Evolutionary conservation across 2,113 vertebrate species (phyloP), one percentile per base, ranked within the genome.

Genomic region (Alethe diademata): DNA sequence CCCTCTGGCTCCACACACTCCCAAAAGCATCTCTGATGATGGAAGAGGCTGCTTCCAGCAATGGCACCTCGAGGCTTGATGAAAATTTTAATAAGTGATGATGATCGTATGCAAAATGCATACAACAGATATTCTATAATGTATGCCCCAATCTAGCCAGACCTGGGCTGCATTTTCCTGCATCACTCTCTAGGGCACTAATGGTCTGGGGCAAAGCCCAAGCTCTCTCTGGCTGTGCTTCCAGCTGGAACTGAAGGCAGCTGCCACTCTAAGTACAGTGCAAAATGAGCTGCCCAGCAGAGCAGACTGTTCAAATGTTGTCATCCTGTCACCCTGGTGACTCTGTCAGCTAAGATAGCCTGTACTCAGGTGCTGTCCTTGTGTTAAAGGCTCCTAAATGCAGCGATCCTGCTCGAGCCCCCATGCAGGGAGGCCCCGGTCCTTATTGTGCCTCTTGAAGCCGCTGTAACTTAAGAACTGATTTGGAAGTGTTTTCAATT

Each of bases 341-440:
- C 65, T 78, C 36, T 60, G n/a, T 36, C 66, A 79, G 66, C 24
- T 33, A 43, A 82, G 10, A 15, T 2, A n/a, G 65, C 70, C 26
- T 43, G 60, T 2, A 4, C 36, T 58, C 36, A 51, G 57, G 40
- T 0, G 0, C 70, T 67, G 19, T 17, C 56, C 81, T 72, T 69
- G 19, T 56, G 28, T 40, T 88, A 67, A 57, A 84, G 69, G 38
- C 60, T 92, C 47, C 43, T 38, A 53, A 78, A 80, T 14, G 64
- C 56, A 81, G 8, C 0, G 5, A 42, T 73, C 36, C 69, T 90
- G 11, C 58, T 76, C 5, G 3, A 79, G 40, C 14, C 12, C 42
- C 14, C 9, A 5, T 0, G 0, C 20, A 47, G 51, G 54, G 45
- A 24, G 29, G 40, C 40, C 17, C 7, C 0, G 0, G 51, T 47